Percentiles rank a stretch among this genome's conserved stretches.
phyloP scores from a whole-genome alignment of 2,797 vertebrate species.

The Gymnopithys bicolor region DNA sequence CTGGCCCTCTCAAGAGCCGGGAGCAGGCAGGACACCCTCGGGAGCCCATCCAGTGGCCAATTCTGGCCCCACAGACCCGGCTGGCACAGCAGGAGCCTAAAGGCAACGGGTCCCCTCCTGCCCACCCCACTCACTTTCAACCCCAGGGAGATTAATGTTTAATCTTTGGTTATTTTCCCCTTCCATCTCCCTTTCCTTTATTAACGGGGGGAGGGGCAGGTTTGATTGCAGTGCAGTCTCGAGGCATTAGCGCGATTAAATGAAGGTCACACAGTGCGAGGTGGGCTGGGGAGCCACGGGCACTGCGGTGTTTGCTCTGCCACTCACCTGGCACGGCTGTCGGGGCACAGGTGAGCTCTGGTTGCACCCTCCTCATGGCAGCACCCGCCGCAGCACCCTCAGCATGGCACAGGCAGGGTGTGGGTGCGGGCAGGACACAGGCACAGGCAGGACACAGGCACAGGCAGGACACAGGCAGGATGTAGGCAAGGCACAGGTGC shows the following conservation, averaged over 20 bases:
- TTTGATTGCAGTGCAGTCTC: no score
- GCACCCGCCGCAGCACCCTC: background rate
- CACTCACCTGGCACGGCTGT: no score
- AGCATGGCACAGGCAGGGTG: background rate
- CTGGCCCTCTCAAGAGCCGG: background rate
- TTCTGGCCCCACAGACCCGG: accelerated
- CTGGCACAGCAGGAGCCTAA: background rate
- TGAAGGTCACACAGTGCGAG: background rate
- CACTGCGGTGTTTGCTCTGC: background rate
- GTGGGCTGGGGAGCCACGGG: background rate
- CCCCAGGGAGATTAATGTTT: no score
- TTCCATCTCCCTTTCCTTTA: no score
- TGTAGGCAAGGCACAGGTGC: no score
- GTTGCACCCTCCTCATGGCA: background rate
- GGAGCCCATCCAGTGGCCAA: background rate
- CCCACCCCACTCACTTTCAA: no score
- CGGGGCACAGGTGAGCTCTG: background rate
- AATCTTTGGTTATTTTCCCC: no score
- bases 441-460: no score
- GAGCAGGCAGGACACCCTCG: background rate
- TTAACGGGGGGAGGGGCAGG: no score
- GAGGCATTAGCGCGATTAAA: conserved; percentile 3
- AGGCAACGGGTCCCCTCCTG: background rate
- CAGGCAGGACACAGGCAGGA: no score
- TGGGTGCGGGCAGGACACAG: no score